phyloP scores from a whole-genome alignment of 2,113 vertebrate genomes.

The Marcusenius ussheri region DNA sequence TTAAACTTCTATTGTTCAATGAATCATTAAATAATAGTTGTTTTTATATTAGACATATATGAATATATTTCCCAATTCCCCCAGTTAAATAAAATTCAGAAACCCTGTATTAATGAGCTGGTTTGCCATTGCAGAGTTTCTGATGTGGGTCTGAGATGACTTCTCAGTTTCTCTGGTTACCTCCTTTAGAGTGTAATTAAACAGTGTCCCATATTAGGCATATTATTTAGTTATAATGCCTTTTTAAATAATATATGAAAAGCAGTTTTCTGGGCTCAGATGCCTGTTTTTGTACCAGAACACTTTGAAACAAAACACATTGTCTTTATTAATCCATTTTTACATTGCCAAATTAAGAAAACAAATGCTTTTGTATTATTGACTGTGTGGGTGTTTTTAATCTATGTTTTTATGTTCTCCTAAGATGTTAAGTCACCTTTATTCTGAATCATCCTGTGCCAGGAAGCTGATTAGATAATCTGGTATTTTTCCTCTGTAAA shows the following conservation, averaged over 20 bases:
- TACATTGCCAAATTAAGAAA: not conserved
- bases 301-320: not conserved
- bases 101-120: not conserved
- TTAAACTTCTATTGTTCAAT: not conserved
- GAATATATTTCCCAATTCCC: not conserved
- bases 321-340: not conserved
- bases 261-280: not conserved
- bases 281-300: not conserved
- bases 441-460: not conserved
- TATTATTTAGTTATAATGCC: not conserved
- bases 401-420: not conserved
- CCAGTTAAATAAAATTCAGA: not conserved
- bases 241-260: not conserved
- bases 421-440: not conserved
- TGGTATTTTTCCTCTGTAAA: not conserved
- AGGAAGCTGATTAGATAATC: not conserved
- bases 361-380: not conserved
- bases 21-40: not conserved
- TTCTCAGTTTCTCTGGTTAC: not conserved
- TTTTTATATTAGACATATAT: not conserved
- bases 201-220: not conserved
- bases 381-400: not conserved
- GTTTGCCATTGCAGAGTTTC: not conserved
- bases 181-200: not conserved
- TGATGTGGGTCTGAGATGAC: not conserved